A percentile compares a stretch with the other conserved stretches of the same genome.
phyloP scores from a whole-genome alignment of 2,888 invertebrate species.

The Drosophila rellima region DNA sequence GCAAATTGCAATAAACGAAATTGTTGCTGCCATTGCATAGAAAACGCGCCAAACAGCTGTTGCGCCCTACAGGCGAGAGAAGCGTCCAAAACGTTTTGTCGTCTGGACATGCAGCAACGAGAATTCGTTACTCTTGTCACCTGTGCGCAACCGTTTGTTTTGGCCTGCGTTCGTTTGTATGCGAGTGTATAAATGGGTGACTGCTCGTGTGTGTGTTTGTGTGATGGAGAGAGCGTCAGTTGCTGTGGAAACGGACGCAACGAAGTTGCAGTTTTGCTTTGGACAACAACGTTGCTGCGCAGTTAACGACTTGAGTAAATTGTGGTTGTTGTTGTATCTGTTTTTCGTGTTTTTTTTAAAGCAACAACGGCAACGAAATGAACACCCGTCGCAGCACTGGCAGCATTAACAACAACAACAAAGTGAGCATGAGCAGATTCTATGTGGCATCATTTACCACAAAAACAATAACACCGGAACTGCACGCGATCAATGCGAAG shows the following conservation, averaged over 20 bases:
- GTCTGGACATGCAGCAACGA: constrained; percentile 15
- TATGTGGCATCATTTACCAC: constrained; percentile 40
- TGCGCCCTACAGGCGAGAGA: constrained; percentile 57
- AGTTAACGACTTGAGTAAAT: constrained; percentile 46
- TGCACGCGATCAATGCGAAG: constrained; percentile 78
- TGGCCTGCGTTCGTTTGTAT: constrained; percentile 9
- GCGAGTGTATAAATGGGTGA: not conserved
- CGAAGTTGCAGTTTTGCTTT: constrained; percentile 44
- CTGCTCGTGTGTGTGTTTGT: constrained; percentile 2
- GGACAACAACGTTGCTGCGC: constrained; percentile 46
- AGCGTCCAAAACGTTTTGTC: constrained; percentile 35
- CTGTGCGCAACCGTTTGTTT: constrained; percentile 47
- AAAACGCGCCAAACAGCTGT: constrained; percentile 71
- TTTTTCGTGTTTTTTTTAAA: constrained; percentile 20
- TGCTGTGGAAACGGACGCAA: constrained; percentile 53
- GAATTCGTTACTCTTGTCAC: constrained; percentile 47
- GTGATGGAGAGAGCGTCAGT: constrained; percentile 41
- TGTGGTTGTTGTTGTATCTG: constrained; percentile 22
- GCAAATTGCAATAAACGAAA: constrained; percentile 28
- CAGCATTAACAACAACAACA: constrained; percentile 29
- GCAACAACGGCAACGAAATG: constrained; percentile 27
- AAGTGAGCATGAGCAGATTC: constrained; percentile 17
- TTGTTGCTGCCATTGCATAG: constrained; percentile 58
- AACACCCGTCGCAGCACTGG: constrained; percentile 59
- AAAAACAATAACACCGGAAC: constrained; percentile 73